Base-by-base conservation (phyloP, 2,113 vertebrate genomes). In the Ploceus nigricollis region DNA sequence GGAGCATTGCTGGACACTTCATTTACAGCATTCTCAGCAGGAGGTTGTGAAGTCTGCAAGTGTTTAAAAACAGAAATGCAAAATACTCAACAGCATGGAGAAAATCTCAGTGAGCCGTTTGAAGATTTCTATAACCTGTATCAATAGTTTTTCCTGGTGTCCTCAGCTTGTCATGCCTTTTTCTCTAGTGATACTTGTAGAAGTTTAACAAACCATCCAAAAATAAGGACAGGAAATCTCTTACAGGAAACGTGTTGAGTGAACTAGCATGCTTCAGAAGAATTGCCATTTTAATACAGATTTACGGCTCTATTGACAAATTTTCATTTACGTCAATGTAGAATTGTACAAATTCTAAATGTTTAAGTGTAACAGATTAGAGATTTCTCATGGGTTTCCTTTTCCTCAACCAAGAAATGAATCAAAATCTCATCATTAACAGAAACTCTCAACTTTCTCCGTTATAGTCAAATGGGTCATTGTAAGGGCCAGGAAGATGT, bases 1-100 rank as follows among this genome's bases (percentile, higher is more conserved):
- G 98, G 93, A 93, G 98, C 98, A 37, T 97, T 99, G 86, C 96
- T 97, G 71, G 98, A 97, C 39, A 96, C 86, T 63, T 99, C 99
- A 61, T 91, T 98, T 71, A 91, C 95, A 16, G 90, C 64, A 90
- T 97, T 98, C 84, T 98, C 98, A 6, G 94, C 94, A 88, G 87
- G 18, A 35, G 96, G 51, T 16, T 97, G 98, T 13, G 97, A 92
- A 48, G 90, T 48, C 97, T 98, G 87, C 24, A 87, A 87, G 31
- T 40, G 37, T 76, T 70, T 57, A 65, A 76, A 87, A 90, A 90
- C 54, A 63, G 30, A 65, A 79, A 66, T 11, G 17, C 28, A 20
- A 94, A 80, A 90, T 19, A 82, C 28, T 82, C 40, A 83, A 23
- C 35, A 64, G 28, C 68, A 82, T 3, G 30, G 15, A 96, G 53